phyloP scores from a whole-genome alignment of 2,797 vertebrate species.

The Chelon auratus region DNA sequence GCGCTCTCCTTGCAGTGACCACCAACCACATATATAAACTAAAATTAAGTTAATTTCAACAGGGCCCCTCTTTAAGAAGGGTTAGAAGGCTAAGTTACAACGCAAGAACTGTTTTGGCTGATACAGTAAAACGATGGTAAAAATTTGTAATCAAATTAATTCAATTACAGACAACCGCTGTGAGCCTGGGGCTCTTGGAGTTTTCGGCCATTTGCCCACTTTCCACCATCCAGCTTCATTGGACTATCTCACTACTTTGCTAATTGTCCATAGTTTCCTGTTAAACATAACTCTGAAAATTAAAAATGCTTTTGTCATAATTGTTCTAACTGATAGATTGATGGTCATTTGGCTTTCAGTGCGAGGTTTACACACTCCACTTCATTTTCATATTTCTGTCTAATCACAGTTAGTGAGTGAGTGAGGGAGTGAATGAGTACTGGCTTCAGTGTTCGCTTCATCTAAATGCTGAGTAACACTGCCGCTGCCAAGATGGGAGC shows the following conservation, averaged over 20 bases:
- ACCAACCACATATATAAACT: too few relatives aligned
- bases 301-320: neutral
- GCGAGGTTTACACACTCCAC: neutral
- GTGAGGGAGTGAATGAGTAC: neutral
- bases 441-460: conserved; percentile 33
- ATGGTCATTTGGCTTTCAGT: neutral
- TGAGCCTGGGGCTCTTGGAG: neutral
- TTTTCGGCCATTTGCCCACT: neutral
- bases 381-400: conserved; percentile 10
- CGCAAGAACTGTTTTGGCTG: neutral
- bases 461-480: conserved; percentile 73
- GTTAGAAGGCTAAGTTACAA: neutral
- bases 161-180: neutral
- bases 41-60: neutral
- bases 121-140: neutral
- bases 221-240: neutral
- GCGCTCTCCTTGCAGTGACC: neutral
- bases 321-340: neutral
- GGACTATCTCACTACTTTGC: neutral
- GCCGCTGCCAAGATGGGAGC: conserved; percentile 57
- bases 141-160: neutral
- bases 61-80: too few relatives aligned
- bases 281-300: neutral
- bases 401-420: neutral
- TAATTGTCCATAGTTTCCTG: neutral